Conservation (phyloP, 1,140 invertebrate genomes). For the Drosophila arizonae region DNA sequence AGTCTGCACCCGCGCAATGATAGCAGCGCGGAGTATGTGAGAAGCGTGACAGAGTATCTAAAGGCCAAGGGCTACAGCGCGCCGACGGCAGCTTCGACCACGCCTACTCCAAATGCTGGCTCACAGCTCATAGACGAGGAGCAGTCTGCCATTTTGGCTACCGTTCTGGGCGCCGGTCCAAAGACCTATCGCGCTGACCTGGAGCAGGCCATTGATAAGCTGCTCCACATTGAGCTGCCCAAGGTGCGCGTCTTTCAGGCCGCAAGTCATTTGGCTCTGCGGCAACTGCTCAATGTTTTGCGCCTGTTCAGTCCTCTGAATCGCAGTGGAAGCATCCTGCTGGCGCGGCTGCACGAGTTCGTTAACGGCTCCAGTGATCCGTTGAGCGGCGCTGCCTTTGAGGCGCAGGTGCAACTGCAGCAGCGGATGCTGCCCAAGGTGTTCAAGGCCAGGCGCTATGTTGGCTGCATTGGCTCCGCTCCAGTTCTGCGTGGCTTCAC, state of each 20-base stretch:
- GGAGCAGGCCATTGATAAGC: slow-evolving; percentile 61
- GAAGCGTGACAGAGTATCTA: slow-evolving; percentile 25
- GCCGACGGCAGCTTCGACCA: slow-evolving; percentile 5
- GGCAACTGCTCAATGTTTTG: slow-evolving; percentile 33
- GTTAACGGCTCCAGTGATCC: slow-evolving; percentile 5
- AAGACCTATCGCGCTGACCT: slow-evolving; percentile 56
- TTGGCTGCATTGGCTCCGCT: slow-evolving; percentile 86
- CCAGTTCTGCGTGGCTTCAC: slow-evolving; percentile 92
- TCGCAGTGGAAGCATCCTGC: slow-evolving; percentile 25
- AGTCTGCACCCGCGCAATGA: background rate
- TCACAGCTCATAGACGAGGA: slow-evolving; percentile 29
- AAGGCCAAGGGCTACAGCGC: background rate
- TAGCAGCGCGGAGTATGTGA: slow-evolving; percentile 19
- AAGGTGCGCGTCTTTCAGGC: slow-evolving; percentile 32
- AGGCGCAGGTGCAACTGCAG: slow-evolving; percentile 19
- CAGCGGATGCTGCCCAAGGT: slow-evolving; percentile 32
- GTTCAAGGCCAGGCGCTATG: slow-evolving; percentile 84
- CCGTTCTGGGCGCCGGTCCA: slow-evolving; percentile 23
- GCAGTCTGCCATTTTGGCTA: slow-evolving; percentile 34
- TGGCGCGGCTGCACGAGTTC: slow-evolving; percentile 23
- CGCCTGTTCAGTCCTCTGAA: slow-evolving; percentile 42
- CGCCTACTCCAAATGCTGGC: background rate
- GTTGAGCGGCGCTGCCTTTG: slow-evolving; percentile 32
- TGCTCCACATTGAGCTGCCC: slow-evolving; percentile 62
- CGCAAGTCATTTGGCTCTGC: slow-evolving; percentile 33